phyloP scores from a whole-genome alignment of 2,888 invertebrate species.

The Druceiella hillmani region DNA sequence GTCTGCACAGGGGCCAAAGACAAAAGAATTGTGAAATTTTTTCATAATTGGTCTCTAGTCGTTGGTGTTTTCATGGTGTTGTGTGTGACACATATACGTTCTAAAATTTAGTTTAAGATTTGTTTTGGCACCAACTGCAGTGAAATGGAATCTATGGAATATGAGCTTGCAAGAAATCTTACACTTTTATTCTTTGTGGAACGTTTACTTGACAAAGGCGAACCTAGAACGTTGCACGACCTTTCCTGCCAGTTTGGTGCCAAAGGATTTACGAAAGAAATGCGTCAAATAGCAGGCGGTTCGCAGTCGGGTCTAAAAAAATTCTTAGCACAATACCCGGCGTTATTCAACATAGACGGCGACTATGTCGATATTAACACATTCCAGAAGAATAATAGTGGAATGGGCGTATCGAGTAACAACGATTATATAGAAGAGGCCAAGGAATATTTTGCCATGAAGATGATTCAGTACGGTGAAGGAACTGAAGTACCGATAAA shows the following conservation, averaged over 20 bases:
- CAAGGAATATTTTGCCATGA: conserved; percentile 94
- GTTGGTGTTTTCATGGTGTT: conserved; percentile 54
- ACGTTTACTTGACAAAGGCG: conserved; percentile 94
- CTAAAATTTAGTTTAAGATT: conserved; percentile 48
- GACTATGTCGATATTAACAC: conserved; percentile 85
- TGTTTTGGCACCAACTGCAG: conserved; percentile 51
- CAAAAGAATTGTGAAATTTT: too few relatives aligned
- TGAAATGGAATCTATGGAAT: conserved; percentile 88
- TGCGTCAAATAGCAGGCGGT: conserved; percentile 93
- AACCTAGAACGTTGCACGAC: conserved; percentile 94
- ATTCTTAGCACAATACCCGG: conserved; percentile 94
- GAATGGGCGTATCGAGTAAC: conserved; percentile 59
- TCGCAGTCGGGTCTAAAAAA: conserved; percentile 96
- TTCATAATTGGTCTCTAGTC: too few relatives aligned
- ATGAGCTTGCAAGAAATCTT: conserved; percentile 90
- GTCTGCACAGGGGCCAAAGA: too few relatives aligned
- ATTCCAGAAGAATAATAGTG: conserved; percentile 58
- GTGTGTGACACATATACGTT: conserved; percentile 54
- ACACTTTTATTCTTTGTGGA: conserved; percentile 98
- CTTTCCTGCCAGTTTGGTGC: conserved; percentile 99
- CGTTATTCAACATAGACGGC: conserved; percentile 91
- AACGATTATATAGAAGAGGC: conserved; percentile 94
- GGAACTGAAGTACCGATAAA: conserved; percentile 96
- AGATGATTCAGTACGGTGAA: conserved; percentile 91
- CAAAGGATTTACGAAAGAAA: conserved; percentile 98